These are phyloP conservation scores for Chionoecetes opilio DNA, from an alignment of 1,140 invertebrate genomes.

Conservation along the genomic window DNA sequence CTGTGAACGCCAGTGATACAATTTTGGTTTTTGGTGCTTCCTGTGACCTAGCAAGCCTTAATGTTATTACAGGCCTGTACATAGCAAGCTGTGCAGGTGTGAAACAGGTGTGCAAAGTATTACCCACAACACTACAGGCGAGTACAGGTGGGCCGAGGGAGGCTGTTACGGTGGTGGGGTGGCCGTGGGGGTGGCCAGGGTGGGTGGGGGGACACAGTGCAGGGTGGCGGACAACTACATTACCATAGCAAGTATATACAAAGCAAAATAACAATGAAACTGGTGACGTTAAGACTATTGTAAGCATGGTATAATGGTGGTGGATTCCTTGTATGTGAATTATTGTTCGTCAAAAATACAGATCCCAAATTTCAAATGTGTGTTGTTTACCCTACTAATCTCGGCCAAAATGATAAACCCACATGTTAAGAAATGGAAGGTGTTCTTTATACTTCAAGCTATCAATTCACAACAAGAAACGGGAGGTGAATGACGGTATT, in stretches of 20 bases:
- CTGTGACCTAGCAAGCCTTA: neutral
- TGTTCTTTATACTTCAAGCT: too few species aligned
- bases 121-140: neutral
- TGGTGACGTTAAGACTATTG: neutral
- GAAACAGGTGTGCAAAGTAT: constrained; percentile 36
- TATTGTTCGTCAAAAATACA: too few species aligned
- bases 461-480: too few species aligned
- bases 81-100: constrained; percentile 56
- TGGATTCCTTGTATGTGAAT: too few species aligned
- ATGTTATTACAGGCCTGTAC: neutral
- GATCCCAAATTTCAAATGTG: neutral
- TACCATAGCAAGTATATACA: constrained; percentile 5
- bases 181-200: constrained; percentile 47
- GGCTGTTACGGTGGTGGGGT: constrained; percentile 49
- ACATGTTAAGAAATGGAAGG: too few species aligned
- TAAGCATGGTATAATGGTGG: neutral
- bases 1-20: too few species aligned
- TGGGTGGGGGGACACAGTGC: constrained; percentile 38
- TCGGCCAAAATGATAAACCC: too few species aligned
- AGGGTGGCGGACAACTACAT: neutral
- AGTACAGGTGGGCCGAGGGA: neutral
- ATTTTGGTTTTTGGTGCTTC: neutral
- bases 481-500: too few species aligned
- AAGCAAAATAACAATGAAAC: neutral
- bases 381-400: too few species aligned